These are phyloP conservation scores for Misgurnus mizolepis DNA, from an alignment of 2,113 vertebrate species.

Conservation along the genomic window DNA sequence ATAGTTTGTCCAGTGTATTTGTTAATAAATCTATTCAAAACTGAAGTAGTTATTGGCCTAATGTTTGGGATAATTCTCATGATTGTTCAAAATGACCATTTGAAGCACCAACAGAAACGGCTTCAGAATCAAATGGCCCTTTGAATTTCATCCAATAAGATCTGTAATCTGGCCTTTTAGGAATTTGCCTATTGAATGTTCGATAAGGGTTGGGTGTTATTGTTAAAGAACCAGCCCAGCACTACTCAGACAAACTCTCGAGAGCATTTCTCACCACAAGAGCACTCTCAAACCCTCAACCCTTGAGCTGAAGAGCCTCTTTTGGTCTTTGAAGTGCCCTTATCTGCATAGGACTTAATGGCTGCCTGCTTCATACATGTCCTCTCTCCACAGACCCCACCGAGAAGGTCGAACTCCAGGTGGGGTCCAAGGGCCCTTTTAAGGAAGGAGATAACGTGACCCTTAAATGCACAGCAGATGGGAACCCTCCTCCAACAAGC, in stretches of 20 bases:
- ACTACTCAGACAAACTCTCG: conserved; percentile 38
- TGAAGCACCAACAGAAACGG: conserved; percentile 29
- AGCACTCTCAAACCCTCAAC: conserved; percentile 37
- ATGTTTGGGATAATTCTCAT: conserved; percentile 21
- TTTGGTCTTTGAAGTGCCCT: conserved; percentile 31
- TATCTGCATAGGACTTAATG: conserved; percentile 32
- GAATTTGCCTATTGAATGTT: conserved; percentile 55
- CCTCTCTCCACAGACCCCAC: conserved; percentile 83
- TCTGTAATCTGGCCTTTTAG: conserved; percentile 51
- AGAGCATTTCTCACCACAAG: conserved; percentile 48
- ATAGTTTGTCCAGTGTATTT: not conserved
- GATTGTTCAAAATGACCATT: conserved; percentile 39
- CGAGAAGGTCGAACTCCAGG: conserved; percentile 85
- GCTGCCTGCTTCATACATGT: not conserved
- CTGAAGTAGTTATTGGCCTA: conserved; percentile 7
- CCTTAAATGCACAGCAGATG: conserved; percentile 89
- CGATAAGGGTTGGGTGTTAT: conserved; percentile 60
- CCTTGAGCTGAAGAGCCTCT: conserved; percentile 44
- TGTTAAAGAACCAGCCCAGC: conserved; percentile 44
- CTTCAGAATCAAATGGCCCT: conserved; percentile 29
- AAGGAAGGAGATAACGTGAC: conserved; percentile 91
- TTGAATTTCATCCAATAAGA: conserved; percentile 46
- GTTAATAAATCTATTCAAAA: not conserved
- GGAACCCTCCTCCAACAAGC: conserved; percentile 89
- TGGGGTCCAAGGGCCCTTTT: conserved; percentile 74